A percentile compares a stretch with the other conserved stretches of the same genome.
Conservation (phyloP, 2,888 invertebrate species). For the Entomobrya proxima region DNA sequence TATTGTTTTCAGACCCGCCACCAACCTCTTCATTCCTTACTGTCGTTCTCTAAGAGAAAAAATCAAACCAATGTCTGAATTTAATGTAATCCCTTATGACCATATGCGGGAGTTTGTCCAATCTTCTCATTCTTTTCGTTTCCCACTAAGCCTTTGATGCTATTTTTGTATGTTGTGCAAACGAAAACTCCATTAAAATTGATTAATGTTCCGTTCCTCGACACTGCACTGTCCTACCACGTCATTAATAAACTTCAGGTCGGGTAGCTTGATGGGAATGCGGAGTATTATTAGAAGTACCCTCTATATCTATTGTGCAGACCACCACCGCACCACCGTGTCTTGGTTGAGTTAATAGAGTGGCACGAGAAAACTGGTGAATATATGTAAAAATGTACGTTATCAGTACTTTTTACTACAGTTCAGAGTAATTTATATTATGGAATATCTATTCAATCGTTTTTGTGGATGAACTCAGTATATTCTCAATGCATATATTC, state of each 20-base stretch:
- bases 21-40: neutral
- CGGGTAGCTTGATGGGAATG: constrained; percentile 4
- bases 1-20: neutral
- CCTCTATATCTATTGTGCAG: neutral
- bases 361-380: constrained; percentile 21
- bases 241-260: constrained; percentile 63
- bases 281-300: neutral
- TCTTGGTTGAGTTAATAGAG: neutral
- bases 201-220: constrained; percentile 45
- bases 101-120: neutral
- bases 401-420: no score
- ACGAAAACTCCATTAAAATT: constrained; percentile 59
- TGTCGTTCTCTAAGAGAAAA: neutral
- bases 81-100: neutral
- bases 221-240: constrained; percentile 35
- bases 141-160: neutral
- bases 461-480: constrained; percentile 30
- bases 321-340: neutral
- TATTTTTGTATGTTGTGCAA: neutral
- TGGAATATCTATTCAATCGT: neutral
- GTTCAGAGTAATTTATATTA: no score
- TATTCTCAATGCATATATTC: no score
- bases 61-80: constrained; percentile 12
- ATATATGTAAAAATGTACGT: constrained; percentile 16
- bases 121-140: neutral